A percentile compares a stretch with the other conserved stretches of the same genome.
Conservation (phyloP, 2,113 vertebrate genomes). For the Puntigrus tetrazona region DNA sequence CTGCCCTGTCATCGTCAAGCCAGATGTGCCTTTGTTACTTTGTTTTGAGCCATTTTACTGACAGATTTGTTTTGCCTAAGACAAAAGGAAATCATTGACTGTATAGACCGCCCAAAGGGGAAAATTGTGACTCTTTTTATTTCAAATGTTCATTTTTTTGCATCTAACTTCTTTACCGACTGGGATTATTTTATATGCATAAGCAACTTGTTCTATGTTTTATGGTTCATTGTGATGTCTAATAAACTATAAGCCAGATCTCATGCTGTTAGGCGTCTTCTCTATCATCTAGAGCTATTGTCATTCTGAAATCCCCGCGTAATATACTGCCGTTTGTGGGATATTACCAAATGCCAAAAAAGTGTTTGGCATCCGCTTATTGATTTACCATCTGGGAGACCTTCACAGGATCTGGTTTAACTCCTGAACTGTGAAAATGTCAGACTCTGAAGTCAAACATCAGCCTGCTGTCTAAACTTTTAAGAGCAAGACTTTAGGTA, state of each 20-base stretch:
- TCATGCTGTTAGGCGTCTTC: background rate
- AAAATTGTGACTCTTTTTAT: constrained; percentile 27
- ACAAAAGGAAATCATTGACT: background rate
- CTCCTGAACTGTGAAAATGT: constrained; percentile 12
- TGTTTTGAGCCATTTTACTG: constrained; percentile 36
- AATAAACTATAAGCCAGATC: constrained; percentile 72
- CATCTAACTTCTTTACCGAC: constrained; percentile 6
- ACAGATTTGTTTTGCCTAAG: constrained; percentile 19
- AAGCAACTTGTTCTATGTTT: constrained; percentile 68
- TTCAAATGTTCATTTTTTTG: constrained; percentile 38
- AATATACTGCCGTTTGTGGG: background rate
- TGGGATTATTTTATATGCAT: constrained; percentile 66
- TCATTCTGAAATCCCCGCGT: background rate
- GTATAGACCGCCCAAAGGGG: background rate
- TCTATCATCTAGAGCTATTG: background rate
- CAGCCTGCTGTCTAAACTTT: background rate
- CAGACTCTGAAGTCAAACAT: background rate
- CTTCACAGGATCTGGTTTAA: constrained; percentile 12
- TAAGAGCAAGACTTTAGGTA: background rate
- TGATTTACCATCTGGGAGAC: constrained; percentile 18
- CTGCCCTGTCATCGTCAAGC: constrained; percentile 27
- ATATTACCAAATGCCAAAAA: constrained; percentile 14
- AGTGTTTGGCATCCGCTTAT: constrained; percentile 15
- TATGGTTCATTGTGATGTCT: constrained; percentile 76
- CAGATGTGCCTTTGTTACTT: constrained; percentile 50